These are phyloP conservation scores for Bursaphelenchus okinawaensis DNA, from an alignment of 2,888 invertebrate genomes.

Conservation along the genomic window DNA sequence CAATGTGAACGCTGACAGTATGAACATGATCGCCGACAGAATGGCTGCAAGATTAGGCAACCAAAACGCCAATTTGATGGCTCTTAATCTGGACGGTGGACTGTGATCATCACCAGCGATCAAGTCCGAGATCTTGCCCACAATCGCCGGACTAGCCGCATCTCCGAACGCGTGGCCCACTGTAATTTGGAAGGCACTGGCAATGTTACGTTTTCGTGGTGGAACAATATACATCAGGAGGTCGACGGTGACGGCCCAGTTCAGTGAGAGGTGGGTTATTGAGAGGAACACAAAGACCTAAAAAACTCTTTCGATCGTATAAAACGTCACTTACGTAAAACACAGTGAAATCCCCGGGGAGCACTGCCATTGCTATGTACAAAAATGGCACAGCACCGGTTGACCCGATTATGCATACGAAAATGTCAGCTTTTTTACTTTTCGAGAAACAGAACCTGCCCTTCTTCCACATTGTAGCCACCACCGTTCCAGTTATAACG, in stretches of 20 bases:
- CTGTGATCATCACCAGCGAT: background rate
- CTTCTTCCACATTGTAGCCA: slow-evolving; percentile 62
- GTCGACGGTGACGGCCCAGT: slow-evolving; percentile 97
- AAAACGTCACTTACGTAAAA: too few species aligned
- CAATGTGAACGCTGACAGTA: slow-evolving; percentile 31
- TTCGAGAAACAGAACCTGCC: slow-evolving; percentile 17
- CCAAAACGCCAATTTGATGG: slow-evolving; percentile 84
- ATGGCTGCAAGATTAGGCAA: slow-evolving; percentile 87
- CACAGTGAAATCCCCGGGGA: background rate
- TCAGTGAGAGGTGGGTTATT: slow-evolving; percentile 74
- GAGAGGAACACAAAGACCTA: slow-evolving; percentile 61
- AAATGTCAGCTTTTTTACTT: slow-evolving; percentile 59
- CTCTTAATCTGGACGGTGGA: slow-evolving; percentile 62
- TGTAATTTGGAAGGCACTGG: background rate
- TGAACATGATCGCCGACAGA: slow-evolving; percentile 65
- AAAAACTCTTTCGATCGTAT: too few species aligned
- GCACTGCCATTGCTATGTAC: slow-evolving; percentile 63
- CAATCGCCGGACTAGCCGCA: background rate
- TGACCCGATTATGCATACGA: slow-evolving; percentile 80
- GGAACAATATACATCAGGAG: slow-evolving; percentile 63
- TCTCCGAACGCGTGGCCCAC: background rate
- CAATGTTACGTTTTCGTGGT: background rate
- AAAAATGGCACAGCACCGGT: slow-evolving; percentile 79
- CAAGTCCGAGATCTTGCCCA: background rate
- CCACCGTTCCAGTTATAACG: slow-evolving; percentile 77